phyloP scores from a whole-genome alignment of 2,797 vertebrate species.

The Delichon dasypus region DNA sequence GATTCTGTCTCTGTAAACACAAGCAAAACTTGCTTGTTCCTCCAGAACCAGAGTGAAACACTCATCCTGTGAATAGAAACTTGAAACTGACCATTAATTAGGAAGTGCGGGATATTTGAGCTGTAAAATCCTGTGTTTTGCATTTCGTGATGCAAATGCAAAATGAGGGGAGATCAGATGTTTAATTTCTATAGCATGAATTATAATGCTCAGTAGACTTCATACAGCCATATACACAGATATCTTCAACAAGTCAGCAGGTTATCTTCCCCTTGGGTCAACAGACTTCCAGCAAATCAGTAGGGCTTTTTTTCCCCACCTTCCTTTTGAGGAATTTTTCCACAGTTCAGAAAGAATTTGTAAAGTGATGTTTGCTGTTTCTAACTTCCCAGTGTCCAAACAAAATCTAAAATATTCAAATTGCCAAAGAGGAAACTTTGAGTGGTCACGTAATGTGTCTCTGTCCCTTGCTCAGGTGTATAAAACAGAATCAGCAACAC shows the following conservation, averaged over 20 bases:
- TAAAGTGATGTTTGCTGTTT: neutral
- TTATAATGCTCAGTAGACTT: neutral
- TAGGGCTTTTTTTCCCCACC: fast-evolving
- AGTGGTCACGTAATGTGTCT: neutral
- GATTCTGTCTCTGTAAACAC: neutral
- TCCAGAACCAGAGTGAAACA: neutral
- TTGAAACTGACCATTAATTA: neutral
- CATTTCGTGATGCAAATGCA: neutral
- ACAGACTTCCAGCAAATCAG: neutral
- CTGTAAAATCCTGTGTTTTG: neutral
- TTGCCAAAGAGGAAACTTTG: neutral
- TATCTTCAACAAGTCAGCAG: neutral
- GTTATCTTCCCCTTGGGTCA: neutral
- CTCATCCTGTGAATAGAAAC: neutral
- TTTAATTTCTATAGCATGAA: neutral
- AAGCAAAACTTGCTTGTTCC: neutral
- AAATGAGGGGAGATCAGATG: neutral
- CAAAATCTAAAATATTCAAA: neutral
- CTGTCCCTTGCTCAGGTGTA: neutral
- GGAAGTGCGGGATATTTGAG: neutral
- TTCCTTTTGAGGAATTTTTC: neutral
- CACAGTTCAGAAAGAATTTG: neutral
- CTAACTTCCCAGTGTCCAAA: neutral
- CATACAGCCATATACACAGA: too few relatives aligned
- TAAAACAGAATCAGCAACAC: neutral